Evolutionary conservation across 2,113 vertebrate genomes (phyloP).

Genomic region (Trematocara unimaculatum): DNA sequence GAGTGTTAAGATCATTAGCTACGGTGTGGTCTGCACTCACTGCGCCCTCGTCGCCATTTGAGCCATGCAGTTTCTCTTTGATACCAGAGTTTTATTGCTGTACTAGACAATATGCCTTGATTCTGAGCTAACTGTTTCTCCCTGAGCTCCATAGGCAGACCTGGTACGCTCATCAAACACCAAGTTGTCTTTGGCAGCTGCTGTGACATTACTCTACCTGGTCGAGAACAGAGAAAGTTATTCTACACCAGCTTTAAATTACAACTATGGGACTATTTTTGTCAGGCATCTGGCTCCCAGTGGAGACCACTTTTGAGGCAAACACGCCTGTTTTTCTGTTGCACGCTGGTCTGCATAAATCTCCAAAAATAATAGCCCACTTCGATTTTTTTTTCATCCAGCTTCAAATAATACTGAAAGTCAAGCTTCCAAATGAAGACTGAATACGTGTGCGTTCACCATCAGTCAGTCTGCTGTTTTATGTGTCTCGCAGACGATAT

Average conservation of each 20-base stretch:
- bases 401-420: conserved; percentile 49
- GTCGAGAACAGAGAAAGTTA: conserved; percentile 64
- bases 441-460: conserved; percentile 3
- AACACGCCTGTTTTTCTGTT: conserved; percentile 39
- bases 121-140: conserved; percentile 14
- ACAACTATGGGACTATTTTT: conserved; percentile 64
- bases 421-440: conserved; percentile 51
- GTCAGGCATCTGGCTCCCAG: conserved; percentile 33
- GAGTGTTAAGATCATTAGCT: conserved; percentile 34
- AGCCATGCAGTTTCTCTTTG: conserved; percentile 23
- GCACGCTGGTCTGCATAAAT: conserved; percentile 52
- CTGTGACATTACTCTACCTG: conserved; percentile 59
- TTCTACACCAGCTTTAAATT: conserved; percentile 73
- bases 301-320: conserved; percentile 44
- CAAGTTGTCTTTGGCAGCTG: conserved; percentile 69
- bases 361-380: conserved; percentile 45
- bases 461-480: neutral
- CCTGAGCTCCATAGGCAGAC: conserved; percentile 29
- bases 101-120: conserved; percentile 3
- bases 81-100: conserved; percentile 13
- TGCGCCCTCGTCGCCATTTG: neutral
- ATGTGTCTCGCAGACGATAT: neutral
- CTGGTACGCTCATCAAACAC: conserved; percentile 68
- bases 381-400: conserved; percentile 31
- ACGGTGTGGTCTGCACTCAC: neutral